Base-by-base conservation (phyloP, 2,888 invertebrate genomes). In the Epinotia brunnichana region DNA sequence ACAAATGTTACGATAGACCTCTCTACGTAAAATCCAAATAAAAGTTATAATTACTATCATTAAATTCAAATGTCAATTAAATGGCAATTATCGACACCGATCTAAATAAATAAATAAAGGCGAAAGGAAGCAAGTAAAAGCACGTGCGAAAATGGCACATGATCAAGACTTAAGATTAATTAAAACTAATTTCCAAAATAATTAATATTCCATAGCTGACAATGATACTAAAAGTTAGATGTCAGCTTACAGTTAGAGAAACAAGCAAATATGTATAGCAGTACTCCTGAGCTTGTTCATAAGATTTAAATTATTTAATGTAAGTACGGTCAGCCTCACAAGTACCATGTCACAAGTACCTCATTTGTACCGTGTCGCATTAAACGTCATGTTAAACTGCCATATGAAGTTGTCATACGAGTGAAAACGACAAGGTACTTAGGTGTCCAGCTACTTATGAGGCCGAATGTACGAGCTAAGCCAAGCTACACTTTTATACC, bases 121-220 rank as follows among this genome's bases (percentile, higher is more conserved):
- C 80, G 78, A 82, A 79, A 82, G 80, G 78, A 82, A 81, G 82
- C 82, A 82, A 83, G 81, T 76, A 77, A 76, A 76, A 89, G 89
- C 87, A 90, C 91, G 92, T 93, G 92, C 92, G 74, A 79, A 80
- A 87, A 92, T 92, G 92, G 92, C 92, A 92, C 92, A 91, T 92
- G 90, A 83, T 79, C 80, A 82, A 90, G 86, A 87, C 85, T 90
- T 91, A 90, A 81, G 69, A 79, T 81, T 86, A 79, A 73, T 77
- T 76, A 78, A 70, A 78, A 77, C 76, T 77, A 77, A 59, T 48
- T 13, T 35, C 35, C 35, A 35, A 35, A 35, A 35, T 35, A 0
- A 35, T 9, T 35, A 9, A 21, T 59, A 48, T 29, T 57, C 13
- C 48, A n/a, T 4, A n/a, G 48, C 48, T 48, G 48, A 13, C n/a